Evolutionary conservation across 2,797 vertebrate species (phyloP).

Genomic region (Hyperoplus immaculatus): DNA sequence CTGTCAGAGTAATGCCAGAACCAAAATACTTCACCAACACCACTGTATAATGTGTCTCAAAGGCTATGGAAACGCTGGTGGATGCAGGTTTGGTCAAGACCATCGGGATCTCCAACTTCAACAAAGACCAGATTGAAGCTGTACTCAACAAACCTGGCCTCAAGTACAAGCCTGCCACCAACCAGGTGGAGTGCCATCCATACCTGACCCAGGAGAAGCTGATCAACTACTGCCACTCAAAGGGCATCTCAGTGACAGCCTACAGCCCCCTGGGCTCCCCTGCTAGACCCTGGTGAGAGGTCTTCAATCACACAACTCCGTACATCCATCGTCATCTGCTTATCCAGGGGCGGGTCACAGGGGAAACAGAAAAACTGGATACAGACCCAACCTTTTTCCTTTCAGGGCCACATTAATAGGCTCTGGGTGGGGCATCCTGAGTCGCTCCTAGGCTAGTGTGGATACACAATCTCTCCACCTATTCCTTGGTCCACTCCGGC

Average conservation of each 20-base stretch:
- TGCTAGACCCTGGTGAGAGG: slow-evolving; percentile 77
- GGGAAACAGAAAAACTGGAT: no score
- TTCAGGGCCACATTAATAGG: no score
- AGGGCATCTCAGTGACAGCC: slow-evolving; percentile 89
- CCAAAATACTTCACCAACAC: background rate
- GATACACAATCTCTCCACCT: no score
- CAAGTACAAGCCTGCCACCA: slow-evolving; percentile 90
- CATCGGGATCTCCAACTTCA: slow-evolving; percentile 94
- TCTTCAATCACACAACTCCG: slow-evolving; percentile 64
- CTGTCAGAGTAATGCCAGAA: background rate
- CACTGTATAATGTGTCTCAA: background rate
- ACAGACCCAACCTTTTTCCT: no score
- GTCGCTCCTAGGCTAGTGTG: no score
- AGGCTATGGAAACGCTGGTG: slow-evolving; percentile 93
- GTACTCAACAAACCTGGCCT: slow-evolving; percentile 91
- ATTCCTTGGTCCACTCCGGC: no score
- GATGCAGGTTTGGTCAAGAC: slow-evolving; percentile 90
- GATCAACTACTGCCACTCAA: slow-evolving; percentile 88
- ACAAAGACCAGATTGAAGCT: slow-evolving; percentile 88
- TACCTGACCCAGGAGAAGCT: slow-evolving; percentile 90
- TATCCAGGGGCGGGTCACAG: no score
- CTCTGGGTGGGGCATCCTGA: no score
- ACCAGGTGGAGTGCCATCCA: slow-evolving; percentile 94
- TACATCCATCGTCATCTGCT: no score
- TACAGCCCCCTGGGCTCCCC: slow-evolving; percentile 92